Evolutionary conservation across 2,888 invertebrate genomes (phyloP).

Genomic region (Chrysotoxum bicinctum): DNA sequence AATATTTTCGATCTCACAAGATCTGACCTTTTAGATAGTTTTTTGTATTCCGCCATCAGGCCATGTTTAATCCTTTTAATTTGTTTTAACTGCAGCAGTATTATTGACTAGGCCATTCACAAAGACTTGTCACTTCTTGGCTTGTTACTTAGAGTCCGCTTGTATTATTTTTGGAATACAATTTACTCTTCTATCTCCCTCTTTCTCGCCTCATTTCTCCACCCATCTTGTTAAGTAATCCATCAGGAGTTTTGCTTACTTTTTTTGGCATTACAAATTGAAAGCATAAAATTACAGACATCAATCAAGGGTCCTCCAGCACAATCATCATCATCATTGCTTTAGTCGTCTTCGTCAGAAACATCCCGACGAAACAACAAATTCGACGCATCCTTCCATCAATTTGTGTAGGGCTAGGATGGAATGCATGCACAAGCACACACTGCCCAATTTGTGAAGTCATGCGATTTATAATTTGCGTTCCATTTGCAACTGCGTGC

Average conservation of each 20-base stretch:
- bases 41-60: too few species aligned
- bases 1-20: too few species aligned
- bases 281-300: slow-evolving; percentile 45
- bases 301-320: slow-evolving; percentile 31
- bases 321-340: slow-evolving; percentile 26
- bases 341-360: neutral
- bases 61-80: too few species aligned
- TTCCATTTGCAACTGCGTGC: slow-evolving; percentile 69
- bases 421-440: neutral
- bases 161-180: neutral
- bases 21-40: too few species aligned
- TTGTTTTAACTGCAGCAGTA: too few species aligned
- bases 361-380: slow-evolving; percentile 18
- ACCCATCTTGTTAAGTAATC: slow-evolving; percentile 57
- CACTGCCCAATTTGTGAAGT: slow-evolving; percentile 65
- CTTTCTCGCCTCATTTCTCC: neutral
- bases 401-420: slow-evolving; percentile 16
- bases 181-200: neutral
- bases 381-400: slow-evolving; percentile 56
- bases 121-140: too few species aligned
- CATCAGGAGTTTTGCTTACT: slow-evolving; percentile 25
- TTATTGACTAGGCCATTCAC: too few species aligned
- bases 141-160: too few species aligned
- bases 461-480: slow-evolving; percentile 70
- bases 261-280: slow-evolving; percentile 28